Conservation (phyloP, 2,888 invertebrate species). For the Luperina nickerlii region DNA sequence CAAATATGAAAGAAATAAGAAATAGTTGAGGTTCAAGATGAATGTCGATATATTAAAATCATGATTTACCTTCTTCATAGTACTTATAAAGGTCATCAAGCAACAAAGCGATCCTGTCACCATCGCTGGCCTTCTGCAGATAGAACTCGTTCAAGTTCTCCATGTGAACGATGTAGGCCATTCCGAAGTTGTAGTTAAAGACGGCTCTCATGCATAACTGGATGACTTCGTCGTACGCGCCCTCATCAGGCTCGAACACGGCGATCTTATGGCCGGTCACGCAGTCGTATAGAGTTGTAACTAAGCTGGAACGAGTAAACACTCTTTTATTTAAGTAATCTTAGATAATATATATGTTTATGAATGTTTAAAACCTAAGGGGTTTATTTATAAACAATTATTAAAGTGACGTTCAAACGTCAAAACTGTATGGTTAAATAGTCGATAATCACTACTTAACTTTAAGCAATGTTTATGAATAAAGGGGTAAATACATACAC, state of each 20-base stretch:
- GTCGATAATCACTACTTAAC: neutral
- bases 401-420: neutral
- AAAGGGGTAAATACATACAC: neutral
- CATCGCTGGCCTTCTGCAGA: constrained; percentile 90
- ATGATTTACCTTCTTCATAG: constrained; percentile 84
- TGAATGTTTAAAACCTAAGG: neutral
- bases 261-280: constrained; percentile 85
- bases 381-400: neutral
- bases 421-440: neutral
- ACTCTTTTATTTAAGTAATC: neutral
- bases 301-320: constrained; percentile 89
- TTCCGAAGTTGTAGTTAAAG: constrained; percentile 90
- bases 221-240: constrained; percentile 86
- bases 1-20: neutral
- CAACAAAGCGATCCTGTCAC: constrained; percentile 87
- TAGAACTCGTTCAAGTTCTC: constrained; percentile 91
- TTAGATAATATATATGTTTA: neutral
- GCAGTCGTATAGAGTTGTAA: constrained; percentile 91
- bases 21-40: neutral
- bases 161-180: constrained; percentile 90
- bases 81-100: constrained; percentile 90
- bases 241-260: constrained; percentile 89
- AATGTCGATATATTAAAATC: neutral
- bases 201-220: constrained; percentile 92
- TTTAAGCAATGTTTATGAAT: neutral